Base-by-base conservation (phyloP, 1,140 invertebrate genomes). In the Drosophila pseudoananassae region DNA sequence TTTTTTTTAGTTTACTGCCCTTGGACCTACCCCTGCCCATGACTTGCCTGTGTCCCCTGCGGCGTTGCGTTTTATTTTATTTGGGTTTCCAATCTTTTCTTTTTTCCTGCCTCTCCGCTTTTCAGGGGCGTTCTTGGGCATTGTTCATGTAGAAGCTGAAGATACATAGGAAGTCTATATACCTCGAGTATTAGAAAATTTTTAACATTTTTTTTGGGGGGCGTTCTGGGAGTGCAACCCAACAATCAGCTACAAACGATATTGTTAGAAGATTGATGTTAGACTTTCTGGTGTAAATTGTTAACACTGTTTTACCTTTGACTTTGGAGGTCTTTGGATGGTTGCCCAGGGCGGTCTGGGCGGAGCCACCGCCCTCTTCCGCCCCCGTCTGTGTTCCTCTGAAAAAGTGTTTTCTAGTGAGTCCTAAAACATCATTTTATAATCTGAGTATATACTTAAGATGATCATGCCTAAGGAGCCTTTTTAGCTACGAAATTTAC, bases 21-120 rank as follows among this genome's bases (percentile, higher is more conserved):
- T 66, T 68, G 66, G 80, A 64, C 58, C 78, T 73, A 25, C 58
- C 58, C 36, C 58, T 43, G 36, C 49, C 31, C 43, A 68, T 69
- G 63, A 69, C 66, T 69, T 36, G 64, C 63, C 52, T 40, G 51
- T 83, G 83, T 79, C 78, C 83, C 83, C 83, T 88, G 83, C 57
- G 71, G 83, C 55, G 83, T 54, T 49, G 63, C 4, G 66, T 88
- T 87, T 88, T 88, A 87, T 88, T 88, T 75, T 78, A 76, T 88
- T 83, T 64, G 83, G 78, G 78, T 85, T 82, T 68, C 58, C 49
- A 60, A 70, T 70, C 64, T 56, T 17, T 66, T 79, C 52, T 72
- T 71, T 8, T 52, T 52, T 38, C 29, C 14, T 49, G 29, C 27
- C 40, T 71, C 64, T 72, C 33, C 20, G 23, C 31, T 64, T 40